These are phyloP conservation scores for Petaurus breviceps DNA, from an alignment of 2,113 vertebrate genomes.

Conservation along the genomic window DNA sequence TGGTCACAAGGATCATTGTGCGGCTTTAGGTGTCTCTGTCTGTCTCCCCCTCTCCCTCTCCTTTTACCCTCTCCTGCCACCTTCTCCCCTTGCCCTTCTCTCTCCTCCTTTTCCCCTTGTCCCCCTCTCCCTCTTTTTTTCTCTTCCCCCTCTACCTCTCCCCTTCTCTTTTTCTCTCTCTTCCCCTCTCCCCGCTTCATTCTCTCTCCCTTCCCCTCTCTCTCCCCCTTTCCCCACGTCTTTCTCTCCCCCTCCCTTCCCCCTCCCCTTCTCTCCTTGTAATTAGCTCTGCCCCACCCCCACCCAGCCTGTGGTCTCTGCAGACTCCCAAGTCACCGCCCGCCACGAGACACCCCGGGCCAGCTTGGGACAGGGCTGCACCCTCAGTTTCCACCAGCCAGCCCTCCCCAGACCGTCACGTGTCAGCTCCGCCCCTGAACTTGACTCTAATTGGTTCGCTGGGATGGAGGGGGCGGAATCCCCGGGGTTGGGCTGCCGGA, in stretches of 20 bases:
- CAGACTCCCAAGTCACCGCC: background rate
- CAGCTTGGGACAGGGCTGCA: background rate
- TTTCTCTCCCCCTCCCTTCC: too few species aligned
- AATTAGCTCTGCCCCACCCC: background rate
- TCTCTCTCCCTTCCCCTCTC: too few species aligned
- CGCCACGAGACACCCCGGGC: slow-evolving; percentile 4
- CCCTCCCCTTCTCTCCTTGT: rapidly evolving
- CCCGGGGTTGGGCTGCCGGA: background rate
- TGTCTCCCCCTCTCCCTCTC: too few species aligned
- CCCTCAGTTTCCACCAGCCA: background rate
- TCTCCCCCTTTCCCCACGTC: too few species aligned
- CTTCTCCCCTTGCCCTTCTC: background rate
- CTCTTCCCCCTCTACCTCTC: too few species aligned
- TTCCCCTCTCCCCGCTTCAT: too few species aligned
- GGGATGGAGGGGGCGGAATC: background rate
- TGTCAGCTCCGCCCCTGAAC: slow-evolving; percentile 20
- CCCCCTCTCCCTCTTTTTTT: background rate
- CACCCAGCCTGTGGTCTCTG: background rate
- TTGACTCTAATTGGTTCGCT: slow-evolving; percentile 45
- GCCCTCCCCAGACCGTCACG: slow-evolving; percentile 31
- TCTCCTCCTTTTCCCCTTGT: background rate
- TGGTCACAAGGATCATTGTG: background rate
- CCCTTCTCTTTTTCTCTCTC: too few species aligned
- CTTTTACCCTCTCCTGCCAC: too few species aligned
- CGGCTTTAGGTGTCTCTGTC: background rate